Percentiles rank a stretch among this genome's conserved stretches.
Conservation (phyloP, 2,797 vertebrate genomes). For the Morelia viridis region DNA sequence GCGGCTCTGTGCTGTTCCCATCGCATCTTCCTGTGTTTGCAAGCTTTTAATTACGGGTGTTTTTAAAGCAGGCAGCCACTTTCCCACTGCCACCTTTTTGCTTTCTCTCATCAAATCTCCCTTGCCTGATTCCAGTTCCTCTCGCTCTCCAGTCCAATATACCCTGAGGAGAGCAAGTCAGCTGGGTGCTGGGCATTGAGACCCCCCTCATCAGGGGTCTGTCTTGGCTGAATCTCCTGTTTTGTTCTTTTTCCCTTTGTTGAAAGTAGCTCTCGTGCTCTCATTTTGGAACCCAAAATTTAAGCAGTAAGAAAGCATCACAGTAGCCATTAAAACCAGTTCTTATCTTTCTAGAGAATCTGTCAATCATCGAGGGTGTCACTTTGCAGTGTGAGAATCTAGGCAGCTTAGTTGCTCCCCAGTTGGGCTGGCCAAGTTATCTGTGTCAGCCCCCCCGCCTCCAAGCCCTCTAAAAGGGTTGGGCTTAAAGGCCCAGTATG, state of each 20-base stretch:
- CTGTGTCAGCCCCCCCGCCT: neutral
- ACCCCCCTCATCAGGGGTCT: no score
- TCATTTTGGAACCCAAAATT: neutral
- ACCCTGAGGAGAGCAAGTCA: neutral
- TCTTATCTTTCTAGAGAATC: no score
- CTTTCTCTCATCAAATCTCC: neutral
- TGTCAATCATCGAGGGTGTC: neutral
- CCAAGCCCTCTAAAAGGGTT: neutral
- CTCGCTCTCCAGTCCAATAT: neutral
- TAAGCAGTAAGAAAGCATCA: neutral
- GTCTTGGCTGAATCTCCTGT: neutral
- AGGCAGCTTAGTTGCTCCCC: neutral
- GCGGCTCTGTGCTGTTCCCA: neutral
- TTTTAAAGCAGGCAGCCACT: neutral
- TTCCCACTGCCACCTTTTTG: neutral
- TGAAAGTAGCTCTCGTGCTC: neutral
- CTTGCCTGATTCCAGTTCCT: neutral
- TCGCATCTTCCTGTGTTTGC: accelerated
- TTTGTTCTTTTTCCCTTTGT: no score
- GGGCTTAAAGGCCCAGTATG: neutral
- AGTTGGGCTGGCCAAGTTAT: neutral
- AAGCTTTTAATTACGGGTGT: neutral
- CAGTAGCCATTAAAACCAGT: neutral
- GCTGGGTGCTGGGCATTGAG: neutral
- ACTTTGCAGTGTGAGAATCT: no score